Conservation (phyloP, 2,888 invertebrate genomes). For the Drosophila anceps region DNA sequence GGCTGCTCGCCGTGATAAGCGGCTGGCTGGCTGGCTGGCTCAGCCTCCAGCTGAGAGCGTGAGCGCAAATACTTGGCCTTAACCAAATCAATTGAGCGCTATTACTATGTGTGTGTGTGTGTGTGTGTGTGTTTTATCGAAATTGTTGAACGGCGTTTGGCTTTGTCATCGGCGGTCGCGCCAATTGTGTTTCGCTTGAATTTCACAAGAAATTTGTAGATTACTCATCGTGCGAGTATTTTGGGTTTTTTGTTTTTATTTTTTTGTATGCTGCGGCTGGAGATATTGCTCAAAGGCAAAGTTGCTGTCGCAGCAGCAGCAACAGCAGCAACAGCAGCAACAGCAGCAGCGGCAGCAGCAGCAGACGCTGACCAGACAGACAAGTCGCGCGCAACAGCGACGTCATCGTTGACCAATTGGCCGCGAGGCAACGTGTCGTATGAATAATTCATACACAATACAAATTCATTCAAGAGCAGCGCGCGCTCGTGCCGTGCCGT, state of each 20-base stretch:
- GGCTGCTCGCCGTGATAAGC: constrained; percentile 9
- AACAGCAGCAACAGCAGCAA: constrained; percentile 16
- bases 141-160: constrained; percentile 39
- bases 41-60: constrained; percentile 27
- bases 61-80: constrained; percentile 3
- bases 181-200: constrained; percentile 61
- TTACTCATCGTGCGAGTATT: constrained; percentile 71
- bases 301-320: not conserved
- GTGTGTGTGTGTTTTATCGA: not conserved
- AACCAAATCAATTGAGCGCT: constrained; percentile 42
- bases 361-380: constrained; percentile 55
- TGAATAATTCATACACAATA: constrained; percentile 66
- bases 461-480: constrained; percentile 60
- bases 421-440: constrained; percentile 62
- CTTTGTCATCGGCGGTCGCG: constrained; percentile 52
- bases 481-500: constrained; percentile 12
- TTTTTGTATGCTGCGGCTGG: not conserved
- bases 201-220: constrained; percentile 76
- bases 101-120: not conserved
- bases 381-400: constrained; percentile 43
- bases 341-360: constrained; percentile 5
- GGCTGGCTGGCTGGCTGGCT: constrained; percentile 6
- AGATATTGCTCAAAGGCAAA: constrained; percentile 8
- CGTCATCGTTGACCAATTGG: constrained; percentile 46
- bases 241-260: constrained; percentile 57